Percentiles rank a stretch among this genome's conserved stretches.
Conservation (phyloP, 2,888 invertebrate genomes). For the Gasteruption jaculator region DNA sequence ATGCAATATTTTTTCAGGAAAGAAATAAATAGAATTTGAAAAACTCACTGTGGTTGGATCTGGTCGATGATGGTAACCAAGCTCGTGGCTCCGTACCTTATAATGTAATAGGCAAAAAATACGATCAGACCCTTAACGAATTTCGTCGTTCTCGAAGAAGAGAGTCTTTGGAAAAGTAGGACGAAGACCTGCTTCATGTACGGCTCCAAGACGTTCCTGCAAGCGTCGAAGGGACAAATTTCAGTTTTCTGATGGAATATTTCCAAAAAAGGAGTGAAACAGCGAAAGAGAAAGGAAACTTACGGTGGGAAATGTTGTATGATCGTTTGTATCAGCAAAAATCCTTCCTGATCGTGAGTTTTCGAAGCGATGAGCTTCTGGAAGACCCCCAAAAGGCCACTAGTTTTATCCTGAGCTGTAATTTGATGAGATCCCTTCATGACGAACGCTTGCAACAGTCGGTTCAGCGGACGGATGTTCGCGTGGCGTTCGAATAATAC, state of each 20-base stretch:
- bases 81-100: conserved; percentile 71
- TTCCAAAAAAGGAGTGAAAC: conserved; percentile 5
- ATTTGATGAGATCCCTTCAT: conserved; percentile 69
- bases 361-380: conserved; percentile 96
- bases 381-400: conserved; percentile 86
- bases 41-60: conserved; percentile 79
- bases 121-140: conserved; percentile 86
- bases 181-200: conserved; percentile 86
- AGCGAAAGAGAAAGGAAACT: conserved; percentile 44
- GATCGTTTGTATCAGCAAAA: conserved; percentile 82
- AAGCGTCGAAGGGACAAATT: conserved; percentile 32
- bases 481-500: conserved; percentile 90
- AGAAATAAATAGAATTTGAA: no score
- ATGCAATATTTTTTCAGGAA: conserved; percentile 6
- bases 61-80: conserved; percentile 78
- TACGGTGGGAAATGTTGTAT: conserved; percentile 78
- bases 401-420: conserved; percentile 66
- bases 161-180: conserved; percentile 88
- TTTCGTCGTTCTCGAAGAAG: conserved; percentile 92
- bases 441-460: conserved; percentile 86
- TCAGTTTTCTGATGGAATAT: conserved; percentile 8
- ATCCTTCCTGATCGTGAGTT: conserved; percentile 93
- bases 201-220: conserved; percentile 67
- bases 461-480: conserved; percentile 88
- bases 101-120: conserved; percentile 83